These are phyloP conservation scores for Boloria euphrosyne DNA, from an alignment of 2,888 invertebrate genomes.

Conservation along the genomic window DNA sequence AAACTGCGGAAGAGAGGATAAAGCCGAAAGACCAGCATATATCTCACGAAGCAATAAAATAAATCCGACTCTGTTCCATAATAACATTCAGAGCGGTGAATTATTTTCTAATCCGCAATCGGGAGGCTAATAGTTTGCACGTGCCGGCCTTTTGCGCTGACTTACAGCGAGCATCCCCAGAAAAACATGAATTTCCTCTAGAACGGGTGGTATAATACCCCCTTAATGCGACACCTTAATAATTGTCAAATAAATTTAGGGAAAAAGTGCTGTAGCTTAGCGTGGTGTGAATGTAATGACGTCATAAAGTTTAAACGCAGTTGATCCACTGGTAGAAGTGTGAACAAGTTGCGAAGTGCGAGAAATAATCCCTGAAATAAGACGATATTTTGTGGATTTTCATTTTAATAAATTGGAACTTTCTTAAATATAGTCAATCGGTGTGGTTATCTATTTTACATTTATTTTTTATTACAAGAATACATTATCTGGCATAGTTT, in stretches of 20 bases:
- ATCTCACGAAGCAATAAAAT: constrained; percentile 76
- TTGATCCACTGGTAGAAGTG: constrained; percentile 47
- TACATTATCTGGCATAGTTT: no score
- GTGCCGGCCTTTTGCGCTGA: constrained; percentile 73
- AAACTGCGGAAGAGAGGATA: constrained; percentile 71
- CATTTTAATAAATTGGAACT: no score
- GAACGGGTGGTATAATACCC: constrained; percentile 63
- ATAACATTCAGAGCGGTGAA: constrained; percentile 80
- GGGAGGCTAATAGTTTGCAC: constrained; percentile 81
- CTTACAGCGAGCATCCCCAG: constrained; percentile 75
- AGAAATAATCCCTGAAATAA: neutral
- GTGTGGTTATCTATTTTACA: no score
- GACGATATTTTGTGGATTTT: no score
- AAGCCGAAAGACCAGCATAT: constrained; percentile 74
- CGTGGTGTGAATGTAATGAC: constrained; percentile 63
- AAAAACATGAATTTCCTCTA: constrained; percentile 78
- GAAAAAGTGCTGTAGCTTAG: constrained; percentile 64
- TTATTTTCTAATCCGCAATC: constrained; percentile 80
- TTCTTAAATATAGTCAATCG: no score
- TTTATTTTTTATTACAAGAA: no score
- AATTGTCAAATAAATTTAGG: constrained; percentile 80
- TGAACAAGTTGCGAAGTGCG: constrained; percentile 39
- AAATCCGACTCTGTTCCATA: constrained; percentile 77
- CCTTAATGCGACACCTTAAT: constrained; percentile 80
- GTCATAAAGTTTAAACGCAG: constrained; percentile 63